Base-by-base conservation (phyloP, 2,797 vertebrate species). In the Tiaroga cobitis region DNA sequence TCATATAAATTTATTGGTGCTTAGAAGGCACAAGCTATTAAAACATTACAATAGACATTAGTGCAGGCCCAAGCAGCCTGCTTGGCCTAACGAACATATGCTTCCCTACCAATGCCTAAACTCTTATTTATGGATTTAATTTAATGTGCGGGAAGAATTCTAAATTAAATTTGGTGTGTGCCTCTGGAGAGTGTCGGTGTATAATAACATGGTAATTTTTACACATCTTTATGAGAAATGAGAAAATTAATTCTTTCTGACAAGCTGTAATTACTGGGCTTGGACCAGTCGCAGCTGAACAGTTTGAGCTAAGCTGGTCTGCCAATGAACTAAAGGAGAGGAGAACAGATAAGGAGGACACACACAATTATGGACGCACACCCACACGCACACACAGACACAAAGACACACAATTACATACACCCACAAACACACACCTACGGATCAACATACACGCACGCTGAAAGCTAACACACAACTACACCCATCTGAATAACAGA, bases 111-210 rank as follows among this genome's bases (percentile, higher is more conserved):
- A 96, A 96, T 96, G 97, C 96, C 98, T 98, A 98, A 99, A 98
- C 97, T 99, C 97, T 98, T 99, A 99, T 99, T 99, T 99, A 99
- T 99, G 97, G 97, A 97, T 98, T 99, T 99, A 97, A 98, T 99
- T 99, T 99, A 99, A 98, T 99, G 98, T 98, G 97, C 96, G 96
- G 97, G 97, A 98, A 98, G 97, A 98, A 98, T 97, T 98, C 93
- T 93, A 97, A 99, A 99, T 99, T 98, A 97, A 98, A 99, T 99
- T 98, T 97, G 96, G 96, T 95, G 96, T 96, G 96, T 96, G 97
- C 97, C 98, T 98, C 97, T 96, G 97, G 98, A 98, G 98, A 99
- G 97, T 96, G 97, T 96, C 96, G 95, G 97, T 95, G 97, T 98
- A 98, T 98, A 99, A 99, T 99, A 98, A 99, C 98, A 99, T 98